Percentiles rank a stretch among this genome's conserved stretches.
Conservation (phyloP, 2,888 invertebrate genomes). For the Galeopsomyia nigrocyanea region DNA sequence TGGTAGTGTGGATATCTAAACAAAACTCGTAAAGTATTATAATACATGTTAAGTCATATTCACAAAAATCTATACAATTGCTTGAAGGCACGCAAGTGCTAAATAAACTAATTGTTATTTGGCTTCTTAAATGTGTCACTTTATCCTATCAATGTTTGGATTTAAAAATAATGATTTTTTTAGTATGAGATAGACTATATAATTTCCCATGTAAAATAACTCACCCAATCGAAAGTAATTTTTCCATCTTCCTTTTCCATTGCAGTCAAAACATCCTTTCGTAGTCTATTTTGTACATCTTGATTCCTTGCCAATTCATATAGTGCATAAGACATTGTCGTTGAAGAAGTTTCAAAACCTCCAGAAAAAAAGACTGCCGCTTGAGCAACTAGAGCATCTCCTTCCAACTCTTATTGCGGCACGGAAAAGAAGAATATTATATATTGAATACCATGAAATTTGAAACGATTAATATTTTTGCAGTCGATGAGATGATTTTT, state of each 20-base stretch:
- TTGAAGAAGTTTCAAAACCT: slow-evolving; percentile 62
- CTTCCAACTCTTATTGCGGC: slow-evolving; percentile 54
- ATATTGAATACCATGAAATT: background rate
- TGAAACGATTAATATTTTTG: background rate
- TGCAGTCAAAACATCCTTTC: slow-evolving; percentile 53
- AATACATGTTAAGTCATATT: no score
- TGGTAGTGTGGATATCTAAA: slow-evolving; percentile 46
- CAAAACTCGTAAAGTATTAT: background rate
- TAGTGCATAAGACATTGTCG: slow-evolving; percentile 53
- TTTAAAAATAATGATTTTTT: no score
- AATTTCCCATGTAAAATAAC: slow-evolving; percentile 2
- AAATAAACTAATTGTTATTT: background rate
- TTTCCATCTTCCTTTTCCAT: slow-evolving; percentile 52
- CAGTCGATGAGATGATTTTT: background rate
- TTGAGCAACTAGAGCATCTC: slow-evolving; percentile 59
- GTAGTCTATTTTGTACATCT: slow-evolving; percentile 54
- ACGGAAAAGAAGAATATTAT: background rate
- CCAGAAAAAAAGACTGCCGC: slow-evolving; percentile 58
- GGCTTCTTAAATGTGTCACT: no score
- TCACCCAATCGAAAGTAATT: slow-evolving; percentile 59
- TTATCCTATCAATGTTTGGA: no score
- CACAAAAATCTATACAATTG: no score
- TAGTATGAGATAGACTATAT: background rate
- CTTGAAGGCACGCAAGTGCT: background rate
- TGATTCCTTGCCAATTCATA: slow-evolving; percentile 57